These are phyloP conservation scores for Sminthurides aquaticus DNA, from an alignment of 2,888 invertebrate genomes.

Conservation along the genomic window DNA sequence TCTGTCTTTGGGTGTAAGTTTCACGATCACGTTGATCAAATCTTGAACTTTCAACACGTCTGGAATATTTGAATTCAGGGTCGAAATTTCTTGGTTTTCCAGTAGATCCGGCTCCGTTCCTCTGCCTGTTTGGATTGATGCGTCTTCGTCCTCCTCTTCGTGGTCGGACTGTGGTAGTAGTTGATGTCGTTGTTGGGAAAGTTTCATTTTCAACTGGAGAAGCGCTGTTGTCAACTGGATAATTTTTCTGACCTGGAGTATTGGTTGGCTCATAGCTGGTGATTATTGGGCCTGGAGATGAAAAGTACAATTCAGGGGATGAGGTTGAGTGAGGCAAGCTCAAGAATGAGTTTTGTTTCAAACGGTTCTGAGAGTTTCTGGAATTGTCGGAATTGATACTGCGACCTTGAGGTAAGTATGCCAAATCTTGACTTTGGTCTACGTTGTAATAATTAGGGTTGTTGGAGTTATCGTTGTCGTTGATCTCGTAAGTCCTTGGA, in stretches of 20 bases:
- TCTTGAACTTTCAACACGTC: constrained; percentile 27
- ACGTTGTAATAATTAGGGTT: constrained; percentile 10
- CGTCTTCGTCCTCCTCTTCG: constrained; percentile 22
- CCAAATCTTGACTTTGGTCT: not conserved
- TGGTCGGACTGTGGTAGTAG: constrained; percentile 23
- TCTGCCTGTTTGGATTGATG: constrained; percentile 25
- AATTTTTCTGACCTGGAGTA: constrained; percentile 12
- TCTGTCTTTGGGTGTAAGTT: constrained; percentile 11
- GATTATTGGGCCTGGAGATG: constrained; percentile 10
- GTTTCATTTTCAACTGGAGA: not conserved
- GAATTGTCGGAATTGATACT: constrained; percentile 6
- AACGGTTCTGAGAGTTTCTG: not conserved
- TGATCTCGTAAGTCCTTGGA: not conserved
- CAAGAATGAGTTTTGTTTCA: not conserved
- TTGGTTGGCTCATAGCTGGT: constrained; percentile 13
- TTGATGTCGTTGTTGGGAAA: constrained; percentile 8
- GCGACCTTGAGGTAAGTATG: constrained; percentile 18
- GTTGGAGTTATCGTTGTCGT: not conserved
- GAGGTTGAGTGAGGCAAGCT: constrained; percentile 10
- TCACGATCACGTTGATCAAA: constrained; percentile 20
- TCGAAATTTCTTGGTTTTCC: constrained; percentile 14
- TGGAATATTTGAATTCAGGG: constrained; percentile 36
- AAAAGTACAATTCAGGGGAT: constrained; percentile 11
- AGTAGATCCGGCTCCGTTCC: not conserved
- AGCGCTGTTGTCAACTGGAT: not conserved